A percentile compares a stretch with the other conserved stretches of the same genome.
Evolutionary conservation across 1,140 invertebrate species (phyloP).

Genomic region (Dufourea novaeangliae): DNA sequence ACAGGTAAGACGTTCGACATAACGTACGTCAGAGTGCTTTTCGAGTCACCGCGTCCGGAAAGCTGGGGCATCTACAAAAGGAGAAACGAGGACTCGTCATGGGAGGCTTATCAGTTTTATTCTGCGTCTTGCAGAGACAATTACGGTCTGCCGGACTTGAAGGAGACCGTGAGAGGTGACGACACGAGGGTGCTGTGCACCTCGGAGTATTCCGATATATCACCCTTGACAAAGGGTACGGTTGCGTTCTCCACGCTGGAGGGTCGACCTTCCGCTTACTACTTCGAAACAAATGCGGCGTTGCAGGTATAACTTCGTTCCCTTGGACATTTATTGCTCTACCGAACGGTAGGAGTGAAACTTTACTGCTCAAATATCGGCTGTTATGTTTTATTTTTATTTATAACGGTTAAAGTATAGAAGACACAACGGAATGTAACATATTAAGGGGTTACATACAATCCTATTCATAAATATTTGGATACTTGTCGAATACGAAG

Average conservation of each 20-base stretch:
- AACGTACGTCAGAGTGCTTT: conserved; percentile 96
- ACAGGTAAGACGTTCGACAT: conserved; percentile 98
- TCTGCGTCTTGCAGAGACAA: conserved; percentile 95
- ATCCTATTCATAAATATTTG: too few species aligned
- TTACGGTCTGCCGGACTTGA: conserved; percentile 91
- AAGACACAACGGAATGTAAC: too few species aligned
- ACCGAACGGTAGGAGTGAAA: too few species aligned
- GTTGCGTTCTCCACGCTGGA: conserved; percentile 98
- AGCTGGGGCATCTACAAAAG: conserved; percentile 98
- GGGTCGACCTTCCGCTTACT: conserved; percentile 94
- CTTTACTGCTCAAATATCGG: too few species aligned
- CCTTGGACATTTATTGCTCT: background rate
- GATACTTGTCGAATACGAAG: too few species aligned
- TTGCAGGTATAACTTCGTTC: conserved; percentile 87
- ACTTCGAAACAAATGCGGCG: conserved; percentile 93
- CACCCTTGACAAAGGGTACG: conserved; percentile 96
- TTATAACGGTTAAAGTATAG: too few species aligned
- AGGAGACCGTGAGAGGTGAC: conserved; percentile 86
- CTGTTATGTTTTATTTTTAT: too few species aligned
- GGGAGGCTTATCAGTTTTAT: conserved; percentile 99
- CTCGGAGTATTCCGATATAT: conserved; percentile 98
- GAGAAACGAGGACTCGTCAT: conserved; percentile 88
- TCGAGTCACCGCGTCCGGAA: conserved; percentile 97
- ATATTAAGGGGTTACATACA: too few species aligned
- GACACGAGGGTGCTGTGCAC: conserved; percentile 95